phyloP scores from a whole-genome alignment of 2,888 invertebrate genomes.

The Podabrus alpinus region DNA sequence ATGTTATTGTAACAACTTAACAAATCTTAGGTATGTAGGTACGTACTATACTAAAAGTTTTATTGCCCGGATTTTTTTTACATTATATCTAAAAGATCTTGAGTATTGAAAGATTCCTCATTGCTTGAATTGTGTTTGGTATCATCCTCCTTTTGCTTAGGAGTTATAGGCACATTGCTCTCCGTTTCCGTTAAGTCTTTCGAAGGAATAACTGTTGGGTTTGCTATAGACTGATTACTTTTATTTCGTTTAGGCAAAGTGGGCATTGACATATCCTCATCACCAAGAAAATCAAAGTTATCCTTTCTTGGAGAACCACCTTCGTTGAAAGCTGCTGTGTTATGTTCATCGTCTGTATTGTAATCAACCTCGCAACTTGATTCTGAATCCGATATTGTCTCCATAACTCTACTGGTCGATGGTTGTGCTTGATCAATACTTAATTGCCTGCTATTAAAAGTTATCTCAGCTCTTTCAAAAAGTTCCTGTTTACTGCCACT shows the following conservation, averaged over 20 bases:
- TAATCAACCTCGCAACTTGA: constrained; percentile 31
- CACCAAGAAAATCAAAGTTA: constrained; percentile 29
- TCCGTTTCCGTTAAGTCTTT: background rate
- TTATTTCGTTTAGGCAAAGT: constrained; percentile 36
- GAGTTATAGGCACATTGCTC: background rate
- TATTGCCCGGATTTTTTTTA: constrained; percentile 6
- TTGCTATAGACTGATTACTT: background rate
- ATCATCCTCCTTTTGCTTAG: background rate
- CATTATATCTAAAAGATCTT: constrained; percentile 43
- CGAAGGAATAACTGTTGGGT: background rate
- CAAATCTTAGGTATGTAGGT: background rate
- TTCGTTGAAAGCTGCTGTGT: background rate
- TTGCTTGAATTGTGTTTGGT: background rate
- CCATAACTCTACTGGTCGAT: constrained; percentile 27
- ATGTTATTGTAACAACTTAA: background rate
- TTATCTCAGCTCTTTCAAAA: background rate
- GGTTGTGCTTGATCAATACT: constrained; percentile 20
- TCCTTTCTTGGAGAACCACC: constrained; percentile 7
- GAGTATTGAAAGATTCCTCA: constrained; percentile 41
- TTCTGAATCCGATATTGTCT: constrained; percentile 35
- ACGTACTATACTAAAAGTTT: no score
- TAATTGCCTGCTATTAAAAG: background rate
- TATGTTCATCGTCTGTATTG: constrained; percentile 35
- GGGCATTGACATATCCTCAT: constrained; percentile 20
- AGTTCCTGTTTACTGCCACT: constrained; percentile 21